Evolutionary conservation across 2,797 vertebrate genomes (phyloP), one percentile per base, ranked within the genome.

Genomic region (Micropoecilia bifurca): DNA sequence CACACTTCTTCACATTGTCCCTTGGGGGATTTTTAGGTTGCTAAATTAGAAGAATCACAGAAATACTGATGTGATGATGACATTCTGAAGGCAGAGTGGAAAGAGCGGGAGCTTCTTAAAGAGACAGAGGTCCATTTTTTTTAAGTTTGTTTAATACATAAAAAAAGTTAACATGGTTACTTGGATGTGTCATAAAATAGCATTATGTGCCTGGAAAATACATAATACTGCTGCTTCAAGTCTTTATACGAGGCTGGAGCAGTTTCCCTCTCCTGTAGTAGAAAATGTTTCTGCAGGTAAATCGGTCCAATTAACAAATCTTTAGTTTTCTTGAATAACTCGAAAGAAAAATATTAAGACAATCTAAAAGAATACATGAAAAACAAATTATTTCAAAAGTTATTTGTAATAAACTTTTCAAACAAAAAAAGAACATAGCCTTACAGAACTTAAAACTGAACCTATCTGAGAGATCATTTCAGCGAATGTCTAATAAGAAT

Each of bases 1-100:
- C 53, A 75, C 36, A 59, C 46, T 61, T 78, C 22, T n/a, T 73
- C 41, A 76, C 43, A 57, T n/a, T 43, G 13, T 43, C 9, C 20
- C 10, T 13, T 68, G 36, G 59, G 59, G 59, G 14, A 1, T 36
- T 63, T 13, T 36, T 36, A 33, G 59, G 22, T 12, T 68, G 20
- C 39, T 12, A 25, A 69, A 43, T 43, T 6, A 41, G 36, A 4
- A 7, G 16, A 66, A 36, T 36, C 33, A 66, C 57, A 30, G 14
- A 18, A 59, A 7, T 3, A 22, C 48, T 22, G 48, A 20, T 50
- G 48, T 8, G 48, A 50, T 50, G 18, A 50, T 0, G 18, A 50
- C 20, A 8, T 50, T 4, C 48, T 50, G 6, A 50, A 22, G 48
- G 20, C 0, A 1, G 47, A 7, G 47, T 46, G 4, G 47, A 18